These are phyloP conservation scores for Apamea crenata DNA, from an alignment of 2,888 invertebrate species.

Conservation along the genomic window DNA sequence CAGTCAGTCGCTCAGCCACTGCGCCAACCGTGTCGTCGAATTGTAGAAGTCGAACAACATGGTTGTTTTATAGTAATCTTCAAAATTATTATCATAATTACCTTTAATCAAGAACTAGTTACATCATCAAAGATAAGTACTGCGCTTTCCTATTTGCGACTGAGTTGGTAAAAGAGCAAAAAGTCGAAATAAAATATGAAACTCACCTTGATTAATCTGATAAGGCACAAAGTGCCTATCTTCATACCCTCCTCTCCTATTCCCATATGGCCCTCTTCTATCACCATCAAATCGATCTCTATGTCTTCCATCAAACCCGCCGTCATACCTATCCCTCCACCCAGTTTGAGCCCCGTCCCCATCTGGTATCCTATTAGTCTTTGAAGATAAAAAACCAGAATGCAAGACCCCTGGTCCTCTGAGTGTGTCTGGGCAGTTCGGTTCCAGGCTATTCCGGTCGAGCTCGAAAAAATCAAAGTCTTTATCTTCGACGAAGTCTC, in stretches of 20 bases:
- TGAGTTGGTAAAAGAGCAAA: no score
- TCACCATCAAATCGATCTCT: slow-evolving; percentile 74
- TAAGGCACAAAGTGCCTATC: slow-evolving; percentile 89
- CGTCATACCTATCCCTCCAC: slow-evolving; percentile 78
- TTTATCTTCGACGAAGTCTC: slow-evolving; percentile 91
- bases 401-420: slow-evolving; percentile 84
- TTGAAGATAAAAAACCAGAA: slow-evolving; percentile 86
- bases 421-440: slow-evolving; percentile 89
- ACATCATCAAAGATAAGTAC: no score
- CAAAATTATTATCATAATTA: no score
- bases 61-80: no score
- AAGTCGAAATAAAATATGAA: no score
- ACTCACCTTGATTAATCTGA: slow-evolving; percentile 83
- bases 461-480: slow-evolving; percentile 95
- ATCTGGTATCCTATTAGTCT: slow-evolving; percentile 74
- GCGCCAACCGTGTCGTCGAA: no score
- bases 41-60: no score
- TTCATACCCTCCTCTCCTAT: slow-evolving; percentile 75
- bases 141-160: no score
- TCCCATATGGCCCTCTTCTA: slow-evolving; percentile 72
- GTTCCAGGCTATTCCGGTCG: slow-evolving; percentile 92
- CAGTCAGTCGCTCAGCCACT: no score
- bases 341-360: slow-evolving; percentile 53
- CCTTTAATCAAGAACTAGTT: no score
- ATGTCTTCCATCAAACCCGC: slow-evolving; percentile 72